These are phyloP conservation scores for Pterostichus madidus DNA, from an alignment of 2,888 invertebrate genomes.

Conservation along the genomic window DNA sequence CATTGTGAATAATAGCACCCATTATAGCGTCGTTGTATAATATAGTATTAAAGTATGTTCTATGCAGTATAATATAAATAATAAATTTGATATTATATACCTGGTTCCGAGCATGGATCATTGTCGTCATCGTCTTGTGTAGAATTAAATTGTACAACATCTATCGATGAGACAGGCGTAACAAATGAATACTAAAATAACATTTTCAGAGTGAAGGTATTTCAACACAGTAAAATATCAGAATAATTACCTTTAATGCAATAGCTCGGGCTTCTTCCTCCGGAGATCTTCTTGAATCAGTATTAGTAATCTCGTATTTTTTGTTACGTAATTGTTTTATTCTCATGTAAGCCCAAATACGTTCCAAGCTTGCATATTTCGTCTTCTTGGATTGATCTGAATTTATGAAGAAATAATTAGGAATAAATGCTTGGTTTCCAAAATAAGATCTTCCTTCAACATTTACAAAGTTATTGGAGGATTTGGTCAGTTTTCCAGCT, in stretches of 20 bases:
- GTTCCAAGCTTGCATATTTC: constrained; percentile 75
- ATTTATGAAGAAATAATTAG: constrained; percentile 44
- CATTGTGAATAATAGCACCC: too few species aligned
- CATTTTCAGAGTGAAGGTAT: background rate
- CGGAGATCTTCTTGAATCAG: constrained; percentile 70
- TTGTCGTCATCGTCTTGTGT: constrained; percentile 1
- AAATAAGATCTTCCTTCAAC: constrained; percentile 66
- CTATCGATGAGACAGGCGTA: constrained; percentile 64
- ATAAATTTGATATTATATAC: too few species aligned
- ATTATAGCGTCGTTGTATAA: too few species aligned
- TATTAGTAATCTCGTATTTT: constrained; percentile 73
- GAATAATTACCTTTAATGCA: constrained; percentile 76
- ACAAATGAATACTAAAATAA: constrained; percentile 70
- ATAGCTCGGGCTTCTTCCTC: constrained; percentile 80
- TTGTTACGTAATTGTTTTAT: constrained; percentile 81
- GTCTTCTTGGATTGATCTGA: background rate
- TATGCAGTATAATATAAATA: too few species aligned
- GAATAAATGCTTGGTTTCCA: constrained; percentile 71
- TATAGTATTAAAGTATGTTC: too few species aligned
- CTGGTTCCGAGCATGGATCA: background rate
- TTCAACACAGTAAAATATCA: constrained; percentile 68
- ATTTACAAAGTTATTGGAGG: constrained; percentile 7
- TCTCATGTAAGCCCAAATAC: constrained; percentile 82
- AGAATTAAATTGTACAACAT: constrained; percentile 65
- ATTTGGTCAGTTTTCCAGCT: constrained; percentile 76